Evolutionary conservation across 2,888 invertebrate genomes (phyloP), one percentile per base, ranked within the genome.

Genomic region (Hoplodrina ambigua): DNA sequence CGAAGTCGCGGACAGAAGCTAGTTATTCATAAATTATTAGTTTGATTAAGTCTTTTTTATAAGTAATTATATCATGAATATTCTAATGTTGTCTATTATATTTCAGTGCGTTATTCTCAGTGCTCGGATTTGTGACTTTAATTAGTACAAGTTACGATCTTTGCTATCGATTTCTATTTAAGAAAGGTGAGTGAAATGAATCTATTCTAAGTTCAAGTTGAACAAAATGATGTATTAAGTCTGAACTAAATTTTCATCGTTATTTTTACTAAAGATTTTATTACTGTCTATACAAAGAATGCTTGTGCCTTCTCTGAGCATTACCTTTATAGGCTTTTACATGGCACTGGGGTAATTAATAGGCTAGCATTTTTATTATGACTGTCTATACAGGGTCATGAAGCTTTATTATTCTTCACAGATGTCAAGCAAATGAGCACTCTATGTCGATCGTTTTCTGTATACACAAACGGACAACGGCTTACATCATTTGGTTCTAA

Each of bases 381-480:
- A 33, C 7, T 41, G 11, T 41, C 11, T 11, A 10, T 19, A 25
- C 4, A 11, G 2, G n/a, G 57, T n/a, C 4, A 1, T n/a, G 17
- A 8, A 52, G 15, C 4, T 17, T 15, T 4, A 5, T 25, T 37
- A 15, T 49, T 49, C 7, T 59, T 85, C 86, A 44, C 81, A 90
- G 90, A 88, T 83, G 64, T 84, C 0, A 87, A 85, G 54, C 33
- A 70, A 68, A 72, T 79, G 17, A 88, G 72, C 49, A 59, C 50
- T 13, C 1, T 87, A 0, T 71, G 65, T 6, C 74, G 62, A 56
- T 83, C 81, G 0, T 91, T 90, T 66, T 92, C 92, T 0, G 74
- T 90, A 4, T 91, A 91, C 60, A 90, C 93, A 2, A 96, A 96
- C 72, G 87, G 89, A 3, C 85, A 84, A 59, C 89, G 90, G 11